Percentiles rank a stretch among this genome's conserved stretches.
phyloP scores from a whole-genome alignment of 2,888 invertebrate species.

The Agriopis aurantiaria region DNA sequence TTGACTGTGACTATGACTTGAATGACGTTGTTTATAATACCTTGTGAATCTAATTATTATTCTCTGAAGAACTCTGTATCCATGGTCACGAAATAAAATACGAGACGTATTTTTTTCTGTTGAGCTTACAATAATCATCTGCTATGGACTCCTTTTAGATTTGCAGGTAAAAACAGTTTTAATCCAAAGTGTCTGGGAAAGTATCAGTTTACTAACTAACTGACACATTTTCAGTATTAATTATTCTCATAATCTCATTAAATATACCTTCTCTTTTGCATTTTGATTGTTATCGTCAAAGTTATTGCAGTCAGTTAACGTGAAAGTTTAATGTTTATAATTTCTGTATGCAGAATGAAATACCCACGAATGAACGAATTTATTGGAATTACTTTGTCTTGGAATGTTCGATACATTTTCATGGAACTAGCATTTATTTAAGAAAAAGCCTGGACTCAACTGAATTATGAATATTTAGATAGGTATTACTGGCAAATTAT shows the following conservation, averaged over 20 bases:
- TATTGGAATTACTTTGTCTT: background rate
- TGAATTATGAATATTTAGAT: no score
- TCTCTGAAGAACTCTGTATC: no score
- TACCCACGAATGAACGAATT: background rate
- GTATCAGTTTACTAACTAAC: background rate
- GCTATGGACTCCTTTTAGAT: no score
- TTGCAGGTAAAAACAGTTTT: background rate
- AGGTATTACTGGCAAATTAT: no score
- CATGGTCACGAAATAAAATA: no score
- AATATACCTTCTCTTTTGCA: background rate
- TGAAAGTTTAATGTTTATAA: background rate
- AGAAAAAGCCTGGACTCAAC: background rate
- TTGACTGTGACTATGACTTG: no score
- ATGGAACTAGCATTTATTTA: background rate
- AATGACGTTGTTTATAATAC: no score
- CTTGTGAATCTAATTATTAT: no score
- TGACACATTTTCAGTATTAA: background rate
- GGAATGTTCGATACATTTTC: background rate
- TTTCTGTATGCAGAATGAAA: background rate
- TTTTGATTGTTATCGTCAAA: background rate
- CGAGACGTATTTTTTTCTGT: no score
- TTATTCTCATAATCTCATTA: background rate
- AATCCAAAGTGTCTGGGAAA: background rate
- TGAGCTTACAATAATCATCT: no score
- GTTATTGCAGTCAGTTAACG: background rate